Conservation (phyloP, 2,797 vertebrate genomes). For the Clarias pachynema region DNA sequence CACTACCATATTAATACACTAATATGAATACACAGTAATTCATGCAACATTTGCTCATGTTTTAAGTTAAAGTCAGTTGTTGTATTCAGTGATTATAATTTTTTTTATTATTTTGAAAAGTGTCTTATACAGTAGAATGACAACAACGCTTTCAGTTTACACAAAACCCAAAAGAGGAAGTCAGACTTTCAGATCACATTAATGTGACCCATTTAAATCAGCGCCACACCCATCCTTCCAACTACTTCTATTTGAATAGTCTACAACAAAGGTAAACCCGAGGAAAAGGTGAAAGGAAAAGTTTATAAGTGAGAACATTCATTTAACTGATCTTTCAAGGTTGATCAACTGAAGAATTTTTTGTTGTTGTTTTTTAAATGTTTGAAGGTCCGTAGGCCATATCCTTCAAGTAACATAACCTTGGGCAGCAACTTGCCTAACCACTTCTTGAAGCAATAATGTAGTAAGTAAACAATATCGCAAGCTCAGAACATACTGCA, state of each 20-base stretch:
- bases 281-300: slow-evolving; percentile 1
- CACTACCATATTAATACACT: not conserved
- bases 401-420: not conserved
- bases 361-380: too few relatives aligned
- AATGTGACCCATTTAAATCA: slow-evolving; percentile 21
- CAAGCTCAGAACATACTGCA: slow-evolving; percentile 2
- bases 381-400: not conserved
- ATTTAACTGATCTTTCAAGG: not conserved
- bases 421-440: slow-evolving; percentile 8
- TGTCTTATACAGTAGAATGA: not conserved
- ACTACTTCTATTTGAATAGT: slow-evolving; percentile 20
- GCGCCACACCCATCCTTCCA: slow-evolving; percentile 5
- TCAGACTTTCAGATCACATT: slow-evolving; percentile 37
- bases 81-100: not conserved
- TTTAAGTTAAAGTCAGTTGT: not conserved
- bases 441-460: slow-evolving; percentile 14
- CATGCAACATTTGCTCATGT: not conserved
- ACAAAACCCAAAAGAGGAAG: slow-evolving; percentile 44
- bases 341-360: too few relatives aligned
- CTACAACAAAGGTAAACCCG: slow-evolving; percentile 5
- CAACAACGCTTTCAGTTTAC: not conserved
- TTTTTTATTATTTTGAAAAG: not conserved
- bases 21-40: not conserved
- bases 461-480: slow-evolving; percentile 12
- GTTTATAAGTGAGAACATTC: not conserved